Conservation (phyloP, 2,888 invertebrate species). For the Thymelicus lineola region DNA sequence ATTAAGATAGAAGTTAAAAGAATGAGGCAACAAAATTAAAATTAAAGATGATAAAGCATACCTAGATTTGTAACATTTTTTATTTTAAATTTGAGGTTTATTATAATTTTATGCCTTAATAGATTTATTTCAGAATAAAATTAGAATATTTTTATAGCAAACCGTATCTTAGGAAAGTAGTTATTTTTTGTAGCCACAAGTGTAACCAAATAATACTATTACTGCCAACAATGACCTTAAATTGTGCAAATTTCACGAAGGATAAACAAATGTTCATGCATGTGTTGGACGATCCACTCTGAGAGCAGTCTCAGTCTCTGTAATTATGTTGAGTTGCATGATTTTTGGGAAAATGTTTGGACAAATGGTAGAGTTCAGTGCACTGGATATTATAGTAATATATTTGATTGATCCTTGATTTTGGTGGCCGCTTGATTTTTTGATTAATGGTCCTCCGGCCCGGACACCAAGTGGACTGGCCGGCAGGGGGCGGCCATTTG, state of each 20-base stretch:
- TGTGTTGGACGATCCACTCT: constrained; percentile 21
- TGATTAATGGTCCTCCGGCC: constrained; percentile 24
- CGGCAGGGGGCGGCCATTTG: constrained; percentile 49
- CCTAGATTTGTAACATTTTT: constrained; percentile 45
- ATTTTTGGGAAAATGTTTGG: constrained; percentile 33
- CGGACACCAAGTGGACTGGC: constrained; percentile 63
- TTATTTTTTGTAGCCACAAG: constrained; percentile 42
- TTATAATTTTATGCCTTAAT: constrained; percentile 46
- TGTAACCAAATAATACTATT: constrained; percentile 45
- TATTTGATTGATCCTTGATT: constrained; percentile 48
- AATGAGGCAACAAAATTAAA: constrained; percentile 43
- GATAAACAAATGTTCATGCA: constrained; percentile 31
- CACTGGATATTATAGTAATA: constrained; percentile 43
- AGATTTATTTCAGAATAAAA: constrained; percentile 49
- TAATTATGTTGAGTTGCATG: constrained; percentile 27
- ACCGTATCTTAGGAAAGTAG: constrained; percentile 44
- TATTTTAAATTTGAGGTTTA: constrained; percentile 42
- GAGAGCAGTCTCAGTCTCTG: constrained; percentile 6
- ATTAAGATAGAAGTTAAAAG: constrained; percentile 37
- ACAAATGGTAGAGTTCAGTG: constrained; percentile 28
- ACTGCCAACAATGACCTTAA: constrained; percentile 40
- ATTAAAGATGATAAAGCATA: constrained; percentile 39
- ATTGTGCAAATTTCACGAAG: constrained; percentile 32
- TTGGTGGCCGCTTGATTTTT: constrained; percentile 48
- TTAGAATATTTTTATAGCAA: constrained; percentile 47